Conservation (phyloP, 2,113 vertebrate species). For the Albula glossodonta region DNA sequence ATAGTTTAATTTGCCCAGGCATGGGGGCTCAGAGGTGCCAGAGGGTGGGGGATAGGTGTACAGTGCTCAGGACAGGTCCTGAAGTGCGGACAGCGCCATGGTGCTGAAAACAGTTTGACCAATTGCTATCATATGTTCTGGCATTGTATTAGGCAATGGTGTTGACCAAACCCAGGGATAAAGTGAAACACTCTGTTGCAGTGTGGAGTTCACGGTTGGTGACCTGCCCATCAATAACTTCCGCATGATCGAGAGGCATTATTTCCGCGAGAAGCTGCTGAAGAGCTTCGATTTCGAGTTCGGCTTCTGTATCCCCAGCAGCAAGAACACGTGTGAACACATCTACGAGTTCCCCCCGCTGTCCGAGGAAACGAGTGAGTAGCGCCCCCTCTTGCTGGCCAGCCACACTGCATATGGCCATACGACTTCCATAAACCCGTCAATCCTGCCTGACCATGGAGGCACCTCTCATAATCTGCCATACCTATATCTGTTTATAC, state of each 20-base stretch:
- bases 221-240: constrained; percentile 96
- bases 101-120: too few species aligned
- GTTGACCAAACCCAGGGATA: neutral
- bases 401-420: neutral
- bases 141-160: too few species aligned
- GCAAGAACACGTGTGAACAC: constrained; percentile 97
- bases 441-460: neutral
- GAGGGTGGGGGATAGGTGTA: too few species aligned
- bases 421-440: too few species aligned
- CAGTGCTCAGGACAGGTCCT: too few species aligned
- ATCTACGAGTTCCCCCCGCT: constrained; percentile 97
- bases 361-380: constrained; percentile 94
- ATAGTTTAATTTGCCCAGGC: too few species aligned
- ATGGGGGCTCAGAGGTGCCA: too few species aligned
- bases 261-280: constrained; percentile 90
- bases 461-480: neutral
- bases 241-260: constrained; percentile 98
- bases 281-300: constrained; percentile 99
- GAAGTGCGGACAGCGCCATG: too few species aligned
- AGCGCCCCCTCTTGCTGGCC: neutral
- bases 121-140: too few species aligned
- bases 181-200: constrained; percentile 47
- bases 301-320: constrained; percentile 98
- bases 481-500: neutral
- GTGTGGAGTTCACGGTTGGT: constrained; percentile 97